Base-by-base conservation (phyloP, 2,888 invertebrate genomes). In the Oegoconia quadripuncta region DNA sequence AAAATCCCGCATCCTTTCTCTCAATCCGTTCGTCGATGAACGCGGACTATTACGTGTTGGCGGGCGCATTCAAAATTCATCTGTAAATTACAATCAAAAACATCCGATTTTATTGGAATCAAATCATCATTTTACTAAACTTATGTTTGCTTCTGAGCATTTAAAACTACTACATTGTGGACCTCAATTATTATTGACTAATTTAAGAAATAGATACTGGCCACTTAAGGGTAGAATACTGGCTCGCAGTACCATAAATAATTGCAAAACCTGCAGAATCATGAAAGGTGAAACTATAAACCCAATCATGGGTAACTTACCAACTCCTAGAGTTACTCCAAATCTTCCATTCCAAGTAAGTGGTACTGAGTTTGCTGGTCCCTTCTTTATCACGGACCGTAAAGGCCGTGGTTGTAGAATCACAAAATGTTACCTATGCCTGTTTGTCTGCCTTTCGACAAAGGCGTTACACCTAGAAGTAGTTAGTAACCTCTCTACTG, bases 61-160 rank as follows among this genome's bases (percentile, higher is more conserved):
- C n/a, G 62, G 57, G 11, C 46, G 56, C n/a, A 17, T 62, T 1
- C 11, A 15, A 1, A 51, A 51, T 33, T 50, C 54, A 1, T 4
- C 39, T 1, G 50, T 41, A 17, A 0, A 28, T 0, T 52, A 44
- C 32, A 43, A 54, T 3, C 57, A 55, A 34, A 58, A 55, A 23
- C 56, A 59, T 17, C 59, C 56, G 1, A 49, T 59, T 13, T 14
- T 59, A n/a, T 14, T 64, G 46, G 48, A 57, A 38, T 55, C 55
- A 34, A 51, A 45, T 36, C 58, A 62, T 46, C 14, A 26, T 11
- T 39, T 52, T 36, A 41, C 52, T 0, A 50, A 51, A 34, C 30
- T 53, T 18, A 11, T 47, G 7, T 51, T 58, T 27, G 8, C 35
- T 4, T 39, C 5, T 13, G 46, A 54, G 26, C 56, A 59, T 22